These are phyloP conservation scores for Liasis olivaceus DNA, from an alignment of 2,797 vertebrate species.

Conservation along the genomic window DNA sequence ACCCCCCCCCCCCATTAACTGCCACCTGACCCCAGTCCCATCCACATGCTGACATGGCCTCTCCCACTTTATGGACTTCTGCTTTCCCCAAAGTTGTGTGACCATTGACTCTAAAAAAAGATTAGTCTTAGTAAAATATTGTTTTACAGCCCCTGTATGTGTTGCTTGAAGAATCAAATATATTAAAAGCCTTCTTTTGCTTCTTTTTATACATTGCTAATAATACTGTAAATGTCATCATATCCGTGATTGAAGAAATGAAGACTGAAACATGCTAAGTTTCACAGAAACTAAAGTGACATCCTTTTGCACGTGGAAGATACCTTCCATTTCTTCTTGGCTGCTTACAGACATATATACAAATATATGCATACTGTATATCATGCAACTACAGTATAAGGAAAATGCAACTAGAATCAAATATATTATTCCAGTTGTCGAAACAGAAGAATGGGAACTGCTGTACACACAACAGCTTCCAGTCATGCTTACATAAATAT, in stretches of 20 bases:
- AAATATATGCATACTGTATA: neutral
- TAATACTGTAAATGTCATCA: constrained; percentile 19
- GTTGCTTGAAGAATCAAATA: rapidly evolving
- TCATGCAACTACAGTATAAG: neutral
- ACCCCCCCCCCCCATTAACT: neutral
- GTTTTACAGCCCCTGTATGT: neutral
- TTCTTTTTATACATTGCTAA: rapidly evolving
- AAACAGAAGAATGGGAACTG: neutral
- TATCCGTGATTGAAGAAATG: constrained; percentile 40
- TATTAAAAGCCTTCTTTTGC: rapidly evolving
- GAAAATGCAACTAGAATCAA: neutral
- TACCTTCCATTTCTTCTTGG: neutral
- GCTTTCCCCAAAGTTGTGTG: neutral
- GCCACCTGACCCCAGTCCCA: neutral
- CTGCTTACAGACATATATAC: neutral
- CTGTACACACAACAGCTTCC: neutral
- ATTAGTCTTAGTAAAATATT: neutral
- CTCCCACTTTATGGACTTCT: neutral
- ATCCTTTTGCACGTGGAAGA: neutral
- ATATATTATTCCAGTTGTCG: neutral
- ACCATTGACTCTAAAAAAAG: neutral
- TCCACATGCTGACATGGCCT: neutral
- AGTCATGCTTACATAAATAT: neutral
- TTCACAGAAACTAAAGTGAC: neutral
- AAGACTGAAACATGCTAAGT: constrained; percentile 16